Evolutionary conservation across 2,888 invertebrate genomes (phyloP).

Genomic region (Drosophila putrida): DNA sequence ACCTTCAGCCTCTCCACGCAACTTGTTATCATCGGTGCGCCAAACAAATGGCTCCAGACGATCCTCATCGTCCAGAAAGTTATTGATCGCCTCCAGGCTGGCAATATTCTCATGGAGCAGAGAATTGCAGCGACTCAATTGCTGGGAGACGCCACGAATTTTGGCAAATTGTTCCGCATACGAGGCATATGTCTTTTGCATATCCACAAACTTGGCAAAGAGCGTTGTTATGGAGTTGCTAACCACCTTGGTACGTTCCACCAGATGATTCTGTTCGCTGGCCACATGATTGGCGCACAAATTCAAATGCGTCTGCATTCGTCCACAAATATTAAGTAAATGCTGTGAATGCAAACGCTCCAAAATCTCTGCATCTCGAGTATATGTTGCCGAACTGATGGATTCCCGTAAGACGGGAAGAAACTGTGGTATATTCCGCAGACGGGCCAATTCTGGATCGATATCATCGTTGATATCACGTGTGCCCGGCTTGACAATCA

Average conservation of each 20-base stretch:
- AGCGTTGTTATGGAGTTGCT: slow-evolving; percentile 89
- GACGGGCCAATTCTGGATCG: slow-evolving; percentile 87
- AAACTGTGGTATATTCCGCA: slow-evolving; percentile 94
- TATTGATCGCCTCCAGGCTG: slow-evolving; percentile 94
- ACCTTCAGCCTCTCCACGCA: slow-evolving; percentile 78
- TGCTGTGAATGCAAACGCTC: slow-evolving; percentile 89
- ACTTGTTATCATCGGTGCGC: slow-evolving; percentile 89
- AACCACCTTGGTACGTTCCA: slow-evolving; percentile 92
- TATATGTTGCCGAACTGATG: slow-evolving; percentile 89
- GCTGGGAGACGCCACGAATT: slow-evolving; percentile 93
- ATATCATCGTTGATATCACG: slow-evolving; percentile 88
- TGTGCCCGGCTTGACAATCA: slow-evolving; percentile 91
- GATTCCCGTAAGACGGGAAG: slow-evolving; percentile 96
- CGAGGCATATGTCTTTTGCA: slow-evolving; percentile 93
- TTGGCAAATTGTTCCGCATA: slow-evolving; percentile 94
- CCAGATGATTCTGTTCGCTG: slow-evolving; percentile 91
- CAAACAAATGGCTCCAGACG: slow-evolving; percentile 95
- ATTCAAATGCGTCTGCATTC: slow-evolving; percentile 94
- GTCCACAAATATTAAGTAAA: slow-evolving; percentile 90
- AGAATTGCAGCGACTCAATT: slow-evolving; percentile 92
- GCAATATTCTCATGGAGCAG: slow-evolving; percentile 93
- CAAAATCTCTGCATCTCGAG: slow-evolving; percentile 94
- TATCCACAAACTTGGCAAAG: slow-evolving; percentile 90
- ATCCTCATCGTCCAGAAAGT: slow-evolving; percentile 92
- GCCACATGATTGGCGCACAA: slow-evolving; percentile 93